Conservation (phyloP, 2,888 invertebrate species). For the Synanthedon andrenaeformis region DNA sequence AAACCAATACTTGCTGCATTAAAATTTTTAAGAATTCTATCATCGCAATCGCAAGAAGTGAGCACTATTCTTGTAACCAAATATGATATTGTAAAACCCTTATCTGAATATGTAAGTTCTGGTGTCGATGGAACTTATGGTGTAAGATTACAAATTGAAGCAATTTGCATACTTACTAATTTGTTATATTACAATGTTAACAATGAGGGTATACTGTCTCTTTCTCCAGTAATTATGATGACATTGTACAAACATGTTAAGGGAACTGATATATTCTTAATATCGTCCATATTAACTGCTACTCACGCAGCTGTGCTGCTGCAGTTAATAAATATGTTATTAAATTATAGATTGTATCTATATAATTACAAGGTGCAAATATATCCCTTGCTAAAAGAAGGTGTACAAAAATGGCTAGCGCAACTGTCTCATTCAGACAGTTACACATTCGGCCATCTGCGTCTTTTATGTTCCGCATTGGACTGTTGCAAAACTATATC, state of each 20-base stretch:
- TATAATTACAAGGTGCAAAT: conserved; percentile 39
- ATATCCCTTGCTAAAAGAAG: conserved; percentile 49
- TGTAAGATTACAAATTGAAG: conserved; percentile 74
- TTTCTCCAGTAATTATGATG: conserved; percentile 69
- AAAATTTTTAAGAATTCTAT: conserved; percentile 79
- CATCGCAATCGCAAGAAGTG: conserved; percentile 70
- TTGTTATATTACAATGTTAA: conserved; percentile 66
- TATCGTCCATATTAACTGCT: conserved; percentile 60
- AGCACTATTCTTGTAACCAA: conserved; percentile 64
- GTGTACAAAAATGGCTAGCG: conserved; percentile 58
- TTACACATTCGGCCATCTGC: conserved; percentile 58
- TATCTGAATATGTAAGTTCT: conserved; percentile 69
- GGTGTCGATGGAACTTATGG: conserved; percentile 61
- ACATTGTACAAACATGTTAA: conserved; percentile 71
- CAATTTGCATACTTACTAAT: conserved; percentile 69
- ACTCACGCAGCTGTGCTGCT: conserved; percentile 71
- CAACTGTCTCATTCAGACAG: conserved; percentile 44
- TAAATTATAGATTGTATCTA: conserved; percentile 23
- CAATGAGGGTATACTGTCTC: conserved; percentile 45
- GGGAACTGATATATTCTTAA: conserved; percentile 59
- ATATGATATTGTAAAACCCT: conserved; percentile 64
- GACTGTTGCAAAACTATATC: conserved; percentile 47
- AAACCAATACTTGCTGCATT: conserved; percentile 78
- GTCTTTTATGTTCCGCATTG: conserved; percentile 41
- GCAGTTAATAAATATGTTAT: conserved; percentile 47